Percentiles rank a stretch among this genome's conserved stretches.
phyloP scores from a whole-genome alignment of 1,140 invertebrate genomes.

The Drosophila pseudoobscura region DNA sequence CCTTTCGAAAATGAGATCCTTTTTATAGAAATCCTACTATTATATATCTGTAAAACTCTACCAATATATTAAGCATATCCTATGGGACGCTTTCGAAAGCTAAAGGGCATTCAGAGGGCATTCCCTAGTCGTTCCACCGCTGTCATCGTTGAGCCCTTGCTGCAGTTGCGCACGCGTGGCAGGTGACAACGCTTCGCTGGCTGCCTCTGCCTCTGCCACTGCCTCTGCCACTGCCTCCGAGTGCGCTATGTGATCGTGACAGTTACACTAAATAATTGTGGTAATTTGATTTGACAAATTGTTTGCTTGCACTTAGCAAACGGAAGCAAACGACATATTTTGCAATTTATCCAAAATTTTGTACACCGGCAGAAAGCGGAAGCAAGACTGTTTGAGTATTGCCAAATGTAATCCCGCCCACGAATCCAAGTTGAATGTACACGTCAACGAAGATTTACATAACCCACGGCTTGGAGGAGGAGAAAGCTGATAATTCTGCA shows the following conservation, averaged over 20 bases:
- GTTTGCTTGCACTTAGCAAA: conserved; percentile 68
- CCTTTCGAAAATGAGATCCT: too few relatives aligned
- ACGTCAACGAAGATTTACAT: conserved; percentile 53
- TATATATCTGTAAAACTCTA: too few relatives aligned
- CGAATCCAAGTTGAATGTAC: conserved; percentile 49
- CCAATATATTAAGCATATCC: too few relatives aligned
- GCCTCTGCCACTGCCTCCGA: not conserved
- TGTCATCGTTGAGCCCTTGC: not conserved
- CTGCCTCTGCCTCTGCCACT: not conserved
- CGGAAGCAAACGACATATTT: conserved; percentile 46
- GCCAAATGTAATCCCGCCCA: conserved; percentile 42
- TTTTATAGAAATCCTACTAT: too few relatives aligned
- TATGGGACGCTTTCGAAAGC: too few relatives aligned
- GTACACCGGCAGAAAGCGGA: conserved; percentile 43
- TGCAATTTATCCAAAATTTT: conserved; percentile 58
- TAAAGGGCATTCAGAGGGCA: too few relatives aligned
- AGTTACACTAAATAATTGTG: conserved; percentile 65
- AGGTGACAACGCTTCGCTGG: conserved; percentile 64
- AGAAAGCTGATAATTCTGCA: conserved; percentile 67
- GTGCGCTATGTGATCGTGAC: conserved; percentile 17
- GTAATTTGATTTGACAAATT: conserved; percentile 80
- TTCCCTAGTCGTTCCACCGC: not conserved
- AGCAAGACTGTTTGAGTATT: conserved; percentile 31
- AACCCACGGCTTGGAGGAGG: conserved; percentile 39
- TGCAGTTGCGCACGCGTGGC: conserved; percentile 48